These are phyloP conservation scores for Lucilia sericata DNA, from an alignment of 1,140 invertebrate species.

Conservation along the genomic window DNA sequence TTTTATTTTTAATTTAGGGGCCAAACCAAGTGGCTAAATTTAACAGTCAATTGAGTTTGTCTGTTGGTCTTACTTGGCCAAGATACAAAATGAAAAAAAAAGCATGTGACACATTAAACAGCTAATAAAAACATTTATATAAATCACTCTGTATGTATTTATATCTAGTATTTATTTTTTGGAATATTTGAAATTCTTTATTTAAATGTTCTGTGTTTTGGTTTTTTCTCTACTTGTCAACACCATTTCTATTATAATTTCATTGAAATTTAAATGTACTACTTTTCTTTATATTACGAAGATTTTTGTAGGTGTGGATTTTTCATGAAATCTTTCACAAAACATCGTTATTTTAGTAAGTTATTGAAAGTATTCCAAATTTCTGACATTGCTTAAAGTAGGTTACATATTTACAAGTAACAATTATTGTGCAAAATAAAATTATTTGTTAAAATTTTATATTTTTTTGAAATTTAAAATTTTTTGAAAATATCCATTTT, in stretches of 20 bases:
- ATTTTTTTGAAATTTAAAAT: too few relatives aligned
- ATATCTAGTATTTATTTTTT: neutral
- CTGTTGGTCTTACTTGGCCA: neutral
- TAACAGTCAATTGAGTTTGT: neutral
- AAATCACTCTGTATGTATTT: neutral
- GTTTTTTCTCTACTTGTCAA: neutral
- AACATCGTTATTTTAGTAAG: too few relatives aligned
- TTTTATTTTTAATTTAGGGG: slow-evolving; percentile 6
- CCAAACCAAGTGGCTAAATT: neutral
- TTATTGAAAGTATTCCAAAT: too few relatives aligned
- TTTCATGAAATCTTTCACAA: too few relatives aligned
- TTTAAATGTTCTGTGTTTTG: neutral
- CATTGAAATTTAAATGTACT: too few relatives aligned
- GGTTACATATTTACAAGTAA: too few relatives aligned
- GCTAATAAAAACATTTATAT: neutral
- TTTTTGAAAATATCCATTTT: too few relatives aligned
- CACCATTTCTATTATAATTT: neutral
- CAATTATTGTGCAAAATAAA: too few relatives aligned
- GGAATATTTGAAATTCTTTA: slow-evolving; percentile 9
- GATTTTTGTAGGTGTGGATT: too few relatives aligned
- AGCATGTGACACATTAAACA: slow-evolving; percentile 14
- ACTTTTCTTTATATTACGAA: too few relatives aligned
- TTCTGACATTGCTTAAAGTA: too few relatives aligned
- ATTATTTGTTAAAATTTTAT: too few relatives aligned
- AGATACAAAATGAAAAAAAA: neutral